Percentiles rank a stretch among this genome's conserved stretches.
Evolutionary conservation across 2,113 vertebrate genomes (phyloP).

Genomic region (Abramis brama): DNA sequence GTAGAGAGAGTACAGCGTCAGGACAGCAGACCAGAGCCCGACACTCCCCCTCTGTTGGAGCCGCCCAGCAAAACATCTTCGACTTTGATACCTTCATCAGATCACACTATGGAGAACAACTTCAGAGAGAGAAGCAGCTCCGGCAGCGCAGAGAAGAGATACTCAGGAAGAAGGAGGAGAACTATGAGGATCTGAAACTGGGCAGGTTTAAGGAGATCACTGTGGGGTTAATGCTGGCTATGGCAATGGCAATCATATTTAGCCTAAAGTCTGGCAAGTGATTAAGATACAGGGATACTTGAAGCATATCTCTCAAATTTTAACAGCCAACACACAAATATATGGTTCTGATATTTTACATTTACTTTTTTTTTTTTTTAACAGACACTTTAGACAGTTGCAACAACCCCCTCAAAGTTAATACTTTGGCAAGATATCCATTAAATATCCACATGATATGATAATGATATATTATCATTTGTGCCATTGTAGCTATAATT

Average conservation of each 20-base stretch:
- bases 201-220: conserved; percentile 57
- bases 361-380: too few species aligned
- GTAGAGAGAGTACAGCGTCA: neutral
- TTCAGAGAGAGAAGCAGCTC: conserved; percentile 77
- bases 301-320: neutral
- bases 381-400: too few species aligned
- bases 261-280: conserved; percentile 45
- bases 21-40: neutral
- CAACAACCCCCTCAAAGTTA: too few species aligned
- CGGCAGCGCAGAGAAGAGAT: conserved; percentile 67
- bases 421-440: too few species aligned
- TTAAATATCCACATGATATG: too few species aligned
- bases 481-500: neutral
- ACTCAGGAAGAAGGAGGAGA: conserved; percentile 48
- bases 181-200: neutral
- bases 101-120: conserved; percentile 89
- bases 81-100: conserved; percentile 90
- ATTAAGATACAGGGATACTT: neutral
- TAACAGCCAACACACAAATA: neutral
- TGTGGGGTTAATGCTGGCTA: conserved; percentile 37
- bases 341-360: neutral
- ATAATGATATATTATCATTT: too few species aligned
- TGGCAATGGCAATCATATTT: conserved; percentile 44
- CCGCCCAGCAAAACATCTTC: conserved; percentile 67
- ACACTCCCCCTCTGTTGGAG: neutral